Percentiles rank a stretch among this genome's conserved stretches.
These are phyloP conservation scores for Percopsis omiscomaycus DNA, from an alignment of 2,797 vertebrate species.

Conservation along the genomic window DNA sequence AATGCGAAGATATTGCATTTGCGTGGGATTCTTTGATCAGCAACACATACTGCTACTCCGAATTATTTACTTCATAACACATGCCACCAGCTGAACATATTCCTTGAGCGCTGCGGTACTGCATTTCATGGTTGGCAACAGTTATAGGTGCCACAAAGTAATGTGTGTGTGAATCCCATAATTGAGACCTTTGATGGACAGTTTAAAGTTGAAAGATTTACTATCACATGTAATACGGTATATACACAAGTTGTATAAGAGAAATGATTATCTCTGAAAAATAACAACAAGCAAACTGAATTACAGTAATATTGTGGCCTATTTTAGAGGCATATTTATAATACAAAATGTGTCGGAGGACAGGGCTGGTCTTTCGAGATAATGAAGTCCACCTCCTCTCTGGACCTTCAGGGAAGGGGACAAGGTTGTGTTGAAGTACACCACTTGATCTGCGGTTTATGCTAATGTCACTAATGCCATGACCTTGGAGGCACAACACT, in stretches of 20 bases:
- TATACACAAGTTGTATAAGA: no score
- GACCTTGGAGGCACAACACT: slow-evolving; percentile 30
- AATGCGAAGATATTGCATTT: no score
- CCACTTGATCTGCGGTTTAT: slow-evolving; percentile 33
- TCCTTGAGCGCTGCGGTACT: no score
- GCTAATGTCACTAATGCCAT: slow-evolving; percentile 33
- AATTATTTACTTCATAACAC: no score
- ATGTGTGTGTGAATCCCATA: no score
- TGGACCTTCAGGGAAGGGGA: slow-evolving; percentile 19
- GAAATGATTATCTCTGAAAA: background rate
- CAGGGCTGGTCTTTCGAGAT: slow-evolving; percentile 39
- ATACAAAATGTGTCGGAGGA: slow-evolving; percentile 41
- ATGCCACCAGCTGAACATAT: no score
- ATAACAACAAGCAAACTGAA: slow-evolving; percentile 15
- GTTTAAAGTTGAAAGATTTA: slow-evolving; percentile 12
- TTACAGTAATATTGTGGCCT: slow-evolving; percentile 35
- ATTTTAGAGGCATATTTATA: slow-evolving; percentile 26
- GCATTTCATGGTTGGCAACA: no score
- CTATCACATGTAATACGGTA: slow-evolving; percentile 4
- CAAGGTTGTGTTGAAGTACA: slow-evolving; percentile 10
- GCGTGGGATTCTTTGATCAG: no score
- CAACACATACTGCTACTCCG: no score
- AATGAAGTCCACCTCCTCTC: slow-evolving; percentile 44
- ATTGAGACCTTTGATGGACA: no score
- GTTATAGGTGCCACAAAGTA: no score